Base-by-base conservation (phyloP, 2,888 invertebrate species). In the Chorisops tibialis region DNA sequence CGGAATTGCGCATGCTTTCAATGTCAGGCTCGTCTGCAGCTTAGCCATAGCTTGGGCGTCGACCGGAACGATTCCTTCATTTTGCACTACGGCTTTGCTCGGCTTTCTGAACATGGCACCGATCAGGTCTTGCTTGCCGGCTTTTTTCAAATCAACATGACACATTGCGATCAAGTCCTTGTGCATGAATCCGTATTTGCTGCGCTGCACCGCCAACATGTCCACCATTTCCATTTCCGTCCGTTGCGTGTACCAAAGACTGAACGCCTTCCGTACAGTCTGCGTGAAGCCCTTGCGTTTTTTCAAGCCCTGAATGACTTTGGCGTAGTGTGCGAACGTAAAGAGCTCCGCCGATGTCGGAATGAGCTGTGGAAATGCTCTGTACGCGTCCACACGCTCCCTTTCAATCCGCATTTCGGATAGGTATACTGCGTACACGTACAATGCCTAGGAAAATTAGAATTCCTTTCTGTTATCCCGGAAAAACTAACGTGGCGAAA, bases 181-280 rank as follows among this genome's bases (percentile, higher is more conserved):
- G 62, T 77, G 76, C 6, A 67, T 64, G 4, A 68, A 62, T 3
- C 70, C 70, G 50, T 70, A 63, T 41, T 62, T 58, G 0, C 69
- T 69, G 24, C 71, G 64, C 62, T 70, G 68, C n/a, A 62, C 35
- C 7, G 70, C 60, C 72, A 74, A 74, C 70, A 75, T 69, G 4
- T 70, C 63, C 5, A 71, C 66, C 24, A 76, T 58, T 0, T 38
- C 63, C 0, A 67, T 69, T 0, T 69, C 47, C 1, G 72, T 39
- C 38, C 70, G 69, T 12, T 61, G 43, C 38, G 68, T 66, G 60
- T 77, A 77, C 77, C 77, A 77, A 0, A 69, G 64, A 0, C 67
- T 62, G 5, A 77, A 65, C 3, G 76, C 72, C 59, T 74, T 76
- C 5, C 73, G 72, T 0, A 70, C 66, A 0, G 77, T 75, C 39